Evolutionary conservation across 2,797 vertebrate species (phyloP).

Genomic region (Gouania willdenowi): DNA sequence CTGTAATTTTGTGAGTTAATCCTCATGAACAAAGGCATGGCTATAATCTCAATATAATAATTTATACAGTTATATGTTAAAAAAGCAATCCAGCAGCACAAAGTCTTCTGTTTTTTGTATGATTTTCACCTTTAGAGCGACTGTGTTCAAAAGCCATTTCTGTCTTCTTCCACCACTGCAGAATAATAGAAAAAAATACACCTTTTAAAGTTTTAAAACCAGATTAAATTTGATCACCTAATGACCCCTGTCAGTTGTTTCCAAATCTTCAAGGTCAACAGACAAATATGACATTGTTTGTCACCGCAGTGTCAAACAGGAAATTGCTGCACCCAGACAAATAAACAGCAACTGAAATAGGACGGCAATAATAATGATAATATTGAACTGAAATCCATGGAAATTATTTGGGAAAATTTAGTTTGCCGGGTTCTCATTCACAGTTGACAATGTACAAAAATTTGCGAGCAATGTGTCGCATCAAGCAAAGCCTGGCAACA

Average conservation of each 20-base stretch:
- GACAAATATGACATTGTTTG: not conserved
- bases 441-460: conserved; percentile 5
- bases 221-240: not conserved
- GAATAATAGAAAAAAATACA: not conserved
- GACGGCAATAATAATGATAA: not conserved
- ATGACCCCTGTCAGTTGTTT: not conserved
- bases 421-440: not conserved
- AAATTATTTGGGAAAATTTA: not conserved
- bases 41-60: too few relatives aligned
- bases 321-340: not conserved
- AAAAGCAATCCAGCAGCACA: too few relatives aligned
- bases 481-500: conserved; percentile 11
- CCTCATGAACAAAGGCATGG: too few relatives aligned
- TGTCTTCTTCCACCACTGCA: not conserved
- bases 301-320: not conserved
- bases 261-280: not conserved
- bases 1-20: too few relatives aligned
- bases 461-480: conserved; percentile 3
- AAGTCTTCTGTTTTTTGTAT: not conserved
- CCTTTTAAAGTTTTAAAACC: not conserved
- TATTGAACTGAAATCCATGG: not conserved
- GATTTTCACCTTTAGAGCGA: not conserved
- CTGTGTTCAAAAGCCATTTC: not conserved
- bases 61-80: too few relatives aligned
- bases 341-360: not conserved